Conservation (phyloP, 1,140 invertebrate genomes). For the Oncopeltus fasciatus region DNA sequence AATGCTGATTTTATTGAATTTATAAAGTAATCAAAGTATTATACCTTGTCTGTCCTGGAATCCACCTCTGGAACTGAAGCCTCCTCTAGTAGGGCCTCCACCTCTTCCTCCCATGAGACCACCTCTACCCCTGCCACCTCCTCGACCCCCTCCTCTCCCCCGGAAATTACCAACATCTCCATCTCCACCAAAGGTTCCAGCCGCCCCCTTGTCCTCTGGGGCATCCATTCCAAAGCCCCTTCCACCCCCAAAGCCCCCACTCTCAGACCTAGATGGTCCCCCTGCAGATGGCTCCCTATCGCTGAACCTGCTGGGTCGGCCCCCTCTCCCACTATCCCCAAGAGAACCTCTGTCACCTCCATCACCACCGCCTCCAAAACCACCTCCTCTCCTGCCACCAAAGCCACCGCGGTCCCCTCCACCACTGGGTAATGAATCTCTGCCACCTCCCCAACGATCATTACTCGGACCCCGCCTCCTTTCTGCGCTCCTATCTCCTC, state of each 20-base stretch:
- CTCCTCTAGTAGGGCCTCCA: not conserved
- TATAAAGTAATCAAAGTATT: not conserved
- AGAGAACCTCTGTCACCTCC: not conserved
- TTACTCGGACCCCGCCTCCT: not conserved
- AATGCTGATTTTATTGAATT: not conserved
- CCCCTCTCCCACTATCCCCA: not conserved
- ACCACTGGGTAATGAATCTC: not conserved
- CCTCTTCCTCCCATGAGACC: not conserved
- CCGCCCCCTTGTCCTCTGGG: not conserved
- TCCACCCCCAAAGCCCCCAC: not conserved
- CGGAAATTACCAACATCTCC: not conserved
- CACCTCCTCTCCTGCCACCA: not conserved
- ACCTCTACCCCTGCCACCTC: constrained; percentile 3
- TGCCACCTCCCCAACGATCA: constrained; percentile 1
- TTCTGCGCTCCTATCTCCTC: not conserved
- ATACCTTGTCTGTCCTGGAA: not conserved
- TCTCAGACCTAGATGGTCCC: not conserved
- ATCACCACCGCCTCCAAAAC: not conserved
- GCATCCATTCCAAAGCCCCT: not conserved
- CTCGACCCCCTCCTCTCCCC: not conserved
- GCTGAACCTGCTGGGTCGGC: not conserved
- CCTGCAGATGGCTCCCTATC: not conserved
- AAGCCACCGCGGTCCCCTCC: not conserved
- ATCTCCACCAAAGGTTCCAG: not conserved
- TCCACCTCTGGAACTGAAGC: not conserved